Percentiles rank a stretch among this genome's conserved stretches.
Evolutionary conservation across 2,113 vertebrate genomes (phyloP).

Genomic region (Leucosticte australis): DNA sequence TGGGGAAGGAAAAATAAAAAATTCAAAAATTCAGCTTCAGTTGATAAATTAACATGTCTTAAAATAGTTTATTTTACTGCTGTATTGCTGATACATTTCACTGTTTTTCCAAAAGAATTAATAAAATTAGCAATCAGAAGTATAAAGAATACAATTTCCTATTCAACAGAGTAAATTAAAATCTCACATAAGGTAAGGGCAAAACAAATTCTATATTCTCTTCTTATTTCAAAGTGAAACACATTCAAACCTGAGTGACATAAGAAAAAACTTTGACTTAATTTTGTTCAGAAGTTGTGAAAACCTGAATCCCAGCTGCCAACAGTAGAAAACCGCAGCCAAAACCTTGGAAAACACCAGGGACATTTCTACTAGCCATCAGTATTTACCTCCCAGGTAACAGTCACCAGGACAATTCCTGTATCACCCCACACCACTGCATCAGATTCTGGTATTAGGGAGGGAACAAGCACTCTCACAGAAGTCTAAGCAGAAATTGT

Average conservation of each 20-base stretch:
- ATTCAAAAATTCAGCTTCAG: not conserved
- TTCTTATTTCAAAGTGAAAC: not conserved
- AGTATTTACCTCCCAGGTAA: not conserved
- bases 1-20: slow-evolving; percentile 48
- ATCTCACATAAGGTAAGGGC: not conserved
- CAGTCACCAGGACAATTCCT: not conserved
- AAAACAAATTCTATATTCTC: not conserved
- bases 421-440: not conserved
- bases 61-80: not conserved
- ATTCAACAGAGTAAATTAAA: not conserved
- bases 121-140: not conserved
- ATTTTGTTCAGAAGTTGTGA: not conserved
- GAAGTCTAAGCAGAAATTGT: not conserved
- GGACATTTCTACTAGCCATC: not conserved
- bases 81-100: not conserved
- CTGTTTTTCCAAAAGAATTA: not conserved
- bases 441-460: not conserved
- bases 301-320: not conserved
- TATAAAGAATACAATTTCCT: not conserved
- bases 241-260: not conserved
- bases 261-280: not conserved
- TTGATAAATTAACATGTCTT: not conserved
- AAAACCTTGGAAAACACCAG: not conserved
- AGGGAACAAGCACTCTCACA: not conserved
- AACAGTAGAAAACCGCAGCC: not conserved